Base-by-base conservation (phyloP, 2,888 invertebrate genomes). In the Dioctria linearis region DNA sequence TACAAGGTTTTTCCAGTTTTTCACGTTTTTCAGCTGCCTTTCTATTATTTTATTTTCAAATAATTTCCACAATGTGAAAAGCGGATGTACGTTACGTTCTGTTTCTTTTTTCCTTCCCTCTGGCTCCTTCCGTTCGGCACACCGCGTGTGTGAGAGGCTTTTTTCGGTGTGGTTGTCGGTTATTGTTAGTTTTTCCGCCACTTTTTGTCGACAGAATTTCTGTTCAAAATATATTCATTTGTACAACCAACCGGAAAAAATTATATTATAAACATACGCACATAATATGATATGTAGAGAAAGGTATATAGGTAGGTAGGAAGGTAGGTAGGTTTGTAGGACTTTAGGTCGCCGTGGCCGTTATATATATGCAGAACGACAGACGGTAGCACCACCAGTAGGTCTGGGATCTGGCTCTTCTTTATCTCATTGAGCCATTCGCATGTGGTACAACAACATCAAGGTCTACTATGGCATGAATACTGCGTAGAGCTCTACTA, bases 121-220 rank as follows among this genome's bases (percentile, higher is more conserved):
- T 54, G 66, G 49, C 61, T 66, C 54, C 66, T 76, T 76, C 76
- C 76, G 76, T 40, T 63, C 63, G 76, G 76, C 63, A 76, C 76
- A 66, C 78, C 78, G 66, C 78, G 78, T 78, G 78, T 66, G 78
- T 66, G 65, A 78, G 63, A 78, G 66, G 25, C 25, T 42, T 69
- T 78, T 80, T 82, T 80, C 80, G 57, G 75, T 82, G 81, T 82
- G 82, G 82, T 81, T 73, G 80, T 69, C 80, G 81, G 80, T 82
- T 80, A 80, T 82, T 81, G 80, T 80, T 82, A 78, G 82, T 81
- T 82, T 80, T 82, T 82, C 82, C 82, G 80, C 65, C 71, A 82
- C 66, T 78, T 78, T 76, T 63, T 76, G 63, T 63, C 76, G 76
- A 63, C 73, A 73, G 76, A 76, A 61, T 37, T 25, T 42, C 63